These are phyloP conservation scores for Oreochromis spilurus DNA, from an alignment of 2,113 vertebrate genomes.

Conservation along the genomic window DNA sequence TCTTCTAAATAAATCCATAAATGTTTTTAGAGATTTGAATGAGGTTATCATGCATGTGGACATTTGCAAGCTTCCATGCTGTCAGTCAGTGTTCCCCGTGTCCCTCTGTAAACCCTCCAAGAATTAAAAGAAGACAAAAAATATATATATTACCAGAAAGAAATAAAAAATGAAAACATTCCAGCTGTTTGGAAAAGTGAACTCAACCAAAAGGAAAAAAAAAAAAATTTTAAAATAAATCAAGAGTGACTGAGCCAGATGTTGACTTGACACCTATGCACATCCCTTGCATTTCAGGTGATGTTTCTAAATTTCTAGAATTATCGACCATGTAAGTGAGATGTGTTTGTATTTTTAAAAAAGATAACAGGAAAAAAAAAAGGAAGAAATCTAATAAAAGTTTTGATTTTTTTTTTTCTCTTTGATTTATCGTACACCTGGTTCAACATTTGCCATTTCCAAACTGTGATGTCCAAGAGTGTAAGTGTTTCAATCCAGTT, in stretches of 20 bases:
- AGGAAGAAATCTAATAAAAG: constrained; percentile 47
- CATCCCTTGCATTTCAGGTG: constrained; percentile 91
- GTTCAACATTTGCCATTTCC: constrained; percentile 84
- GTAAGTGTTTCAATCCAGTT: constrained; percentile 85
- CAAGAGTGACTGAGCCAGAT: constrained; percentile 56
- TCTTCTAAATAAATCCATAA: constrained; percentile 91
- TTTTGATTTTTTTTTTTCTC: constrained; percentile 80
- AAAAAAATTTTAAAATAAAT: not conserved
- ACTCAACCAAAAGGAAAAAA: not conserved
- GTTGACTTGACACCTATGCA: constrained; percentile 92
- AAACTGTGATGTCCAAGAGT: constrained; percentile 88
- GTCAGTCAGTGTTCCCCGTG: constrained; percentile 88
- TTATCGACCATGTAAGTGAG: constrained; percentile 88
- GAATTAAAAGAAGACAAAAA: constrained; percentile 32
- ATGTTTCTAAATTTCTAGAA: constrained; percentile 91
- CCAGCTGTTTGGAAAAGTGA: constrained; percentile 81
- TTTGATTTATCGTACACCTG: constrained; percentile 84
- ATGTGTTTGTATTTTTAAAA: constrained; percentile 84
- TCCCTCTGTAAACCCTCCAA: constrained; percentile 56
- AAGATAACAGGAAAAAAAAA: constrained; percentile 63
- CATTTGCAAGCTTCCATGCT: constrained; percentile 90
- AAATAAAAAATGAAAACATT: constrained; percentile 77
- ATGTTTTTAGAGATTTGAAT: constrained; percentile 88
- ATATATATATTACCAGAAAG: not conserved
- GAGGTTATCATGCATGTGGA: constrained; percentile 96